phyloP scores from a whole-genome alignment of 2,888 invertebrate genomes.

The Nysson spinosus region DNA sequence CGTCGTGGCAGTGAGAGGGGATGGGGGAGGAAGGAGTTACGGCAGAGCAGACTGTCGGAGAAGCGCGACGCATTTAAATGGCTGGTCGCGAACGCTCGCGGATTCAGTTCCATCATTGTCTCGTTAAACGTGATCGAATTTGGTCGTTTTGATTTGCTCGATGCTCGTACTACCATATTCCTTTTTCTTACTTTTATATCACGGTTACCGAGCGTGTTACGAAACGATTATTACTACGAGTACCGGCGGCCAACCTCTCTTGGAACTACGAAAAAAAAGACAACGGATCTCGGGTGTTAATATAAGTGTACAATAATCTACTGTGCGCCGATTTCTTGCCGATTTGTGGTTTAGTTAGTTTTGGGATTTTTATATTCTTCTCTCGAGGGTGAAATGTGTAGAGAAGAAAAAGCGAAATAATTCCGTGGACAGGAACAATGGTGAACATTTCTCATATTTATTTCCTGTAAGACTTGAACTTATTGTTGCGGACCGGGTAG shows the following conservation, averaged over 20 bases:
- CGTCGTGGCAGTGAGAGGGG: conserved; percentile 29
- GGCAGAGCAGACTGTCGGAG: conserved; percentile 50
- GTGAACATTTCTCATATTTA: too few relatives aligned
- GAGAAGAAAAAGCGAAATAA: background rate
- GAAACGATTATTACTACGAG: too few relatives aligned
- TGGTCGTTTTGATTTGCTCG: background rate
- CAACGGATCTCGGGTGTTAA: too few relatives aligned
- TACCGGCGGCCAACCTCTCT: too few relatives aligned
- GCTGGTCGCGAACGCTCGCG: conserved; percentile 50
- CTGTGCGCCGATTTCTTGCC: too few relatives aligned
- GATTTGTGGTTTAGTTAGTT: background rate
- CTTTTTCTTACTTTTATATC: background rate
- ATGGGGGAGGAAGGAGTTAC: conserved; percentile 45
- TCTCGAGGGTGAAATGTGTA: background rate
- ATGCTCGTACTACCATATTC: background rate
- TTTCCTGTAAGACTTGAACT: too few relatives aligned
- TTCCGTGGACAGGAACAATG: background rate
- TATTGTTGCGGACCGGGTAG: too few relatives aligned
- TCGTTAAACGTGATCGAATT: conserved; percentile 40
- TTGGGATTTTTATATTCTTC: background rate
- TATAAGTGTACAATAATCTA: too few relatives aligned
- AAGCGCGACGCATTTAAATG: conserved; percentile 66
- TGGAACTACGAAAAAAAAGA: too few relatives aligned
- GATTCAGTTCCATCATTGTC: conserved; percentile 62
- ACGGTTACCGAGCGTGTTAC: background rate